Percentiles rank a stretch among this genome's conserved stretches.
These are phyloP conservation scores for Chymomyza fuscimana DNA, from an alignment of 2,888 invertebrate genomes.

Conservation along the genomic window DNA sequence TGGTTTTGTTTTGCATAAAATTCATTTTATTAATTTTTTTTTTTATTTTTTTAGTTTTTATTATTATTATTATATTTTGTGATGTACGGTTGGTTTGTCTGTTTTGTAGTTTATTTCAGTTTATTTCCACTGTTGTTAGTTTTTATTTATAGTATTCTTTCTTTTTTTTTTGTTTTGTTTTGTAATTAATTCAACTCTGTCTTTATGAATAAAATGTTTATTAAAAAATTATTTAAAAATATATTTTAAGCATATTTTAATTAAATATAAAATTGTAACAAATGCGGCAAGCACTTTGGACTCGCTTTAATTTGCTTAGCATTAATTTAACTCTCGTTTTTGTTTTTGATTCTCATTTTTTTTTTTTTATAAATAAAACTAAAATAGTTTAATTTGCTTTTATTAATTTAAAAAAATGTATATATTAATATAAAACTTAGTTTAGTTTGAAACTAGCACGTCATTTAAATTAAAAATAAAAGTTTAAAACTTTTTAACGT, in stretches of 20 bases:
- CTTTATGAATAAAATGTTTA: conserved; percentile 65
- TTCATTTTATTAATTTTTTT: conserved; percentile 23
- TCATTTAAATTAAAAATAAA: conserved; percentile 34
- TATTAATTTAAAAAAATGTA: conserved; percentile 59
- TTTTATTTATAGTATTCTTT: background rate
- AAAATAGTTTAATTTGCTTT: conserved; percentile 68
- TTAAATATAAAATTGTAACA: conserved; percentile 58
- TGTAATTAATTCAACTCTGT: conserved; percentile 58
- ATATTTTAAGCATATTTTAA: conserved; percentile 47
- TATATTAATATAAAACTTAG: conserved; percentile 54
- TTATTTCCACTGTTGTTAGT: conserved; percentile 25
- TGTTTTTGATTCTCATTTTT: conserved; percentile 11
- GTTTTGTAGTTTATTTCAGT: conserved; percentile 37
- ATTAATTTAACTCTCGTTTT: conserved; percentile 47
- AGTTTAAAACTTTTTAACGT: conserved; percentile 37
- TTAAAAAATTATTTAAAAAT: conserved; percentile 53
- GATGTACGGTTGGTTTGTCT: conserved; percentile 41
- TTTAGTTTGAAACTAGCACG: conserved; percentile 65
- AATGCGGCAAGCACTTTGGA: conserved; percentile 55
- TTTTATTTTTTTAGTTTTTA: conserved; percentile 20
- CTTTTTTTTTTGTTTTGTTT: conserved; percentile 15
- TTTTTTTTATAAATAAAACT: conserved; percentile 61
- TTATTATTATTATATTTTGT: conserved; percentile 20
- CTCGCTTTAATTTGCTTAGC: conserved; percentile 61
- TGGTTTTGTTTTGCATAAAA: conserved; percentile 32